Percentiles rank a stretch among this genome's conserved stretches.
phyloP scores from a whole-genome alignment of 2,797 vertebrate genomes.

The Borostomias antarcticus region DNA sequence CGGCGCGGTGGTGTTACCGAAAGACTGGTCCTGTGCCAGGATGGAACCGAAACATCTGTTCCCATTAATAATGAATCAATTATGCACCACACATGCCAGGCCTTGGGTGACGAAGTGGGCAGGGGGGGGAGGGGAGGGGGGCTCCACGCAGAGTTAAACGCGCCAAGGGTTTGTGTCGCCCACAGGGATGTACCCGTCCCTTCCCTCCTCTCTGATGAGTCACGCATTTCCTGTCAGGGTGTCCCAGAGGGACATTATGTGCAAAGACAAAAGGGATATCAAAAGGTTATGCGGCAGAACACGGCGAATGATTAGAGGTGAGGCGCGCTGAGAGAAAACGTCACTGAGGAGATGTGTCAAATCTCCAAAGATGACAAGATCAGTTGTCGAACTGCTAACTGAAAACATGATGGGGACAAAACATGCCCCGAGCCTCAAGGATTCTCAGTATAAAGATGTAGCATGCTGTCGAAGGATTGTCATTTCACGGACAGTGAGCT shows the following conservation, averaged over 20 bases:
- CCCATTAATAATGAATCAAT: constrained; percentile 80
- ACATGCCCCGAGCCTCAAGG: constrained; percentile 11
- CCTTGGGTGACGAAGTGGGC: constrained; percentile 43
- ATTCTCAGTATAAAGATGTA: constrained; percentile 28
- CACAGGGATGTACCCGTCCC: constrained; percentile 40
- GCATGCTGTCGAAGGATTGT: constrained; percentile 22
- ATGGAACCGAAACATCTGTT: constrained; percentile 75
- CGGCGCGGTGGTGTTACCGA: constrained; percentile 44
- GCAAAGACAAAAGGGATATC: background rate
- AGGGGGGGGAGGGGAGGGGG: background rate
- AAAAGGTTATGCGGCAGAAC: constrained; percentile 2
- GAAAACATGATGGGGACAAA: constrained; percentile 22
- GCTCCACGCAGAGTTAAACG: constrained; percentile 25
- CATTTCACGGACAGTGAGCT: constrained; percentile 27
- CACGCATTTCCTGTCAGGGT: constrained; percentile 42
- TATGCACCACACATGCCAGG: constrained; percentile 73
- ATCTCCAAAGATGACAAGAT: background rate
- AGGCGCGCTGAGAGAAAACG: background rate
- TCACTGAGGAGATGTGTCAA: background rate
- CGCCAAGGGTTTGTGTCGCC: constrained; percentile 41
- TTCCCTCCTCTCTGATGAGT: constrained; percentile 48
- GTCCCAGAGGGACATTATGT: constrained; percentile 25
- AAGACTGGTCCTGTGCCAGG: constrained; percentile 54
- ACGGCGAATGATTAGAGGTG: no score
- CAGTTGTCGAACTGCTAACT: constrained; percentile 1